phyloP scores from a whole-genome alignment of 1,140 invertebrate species.

The Arion vulgaris region DNA sequence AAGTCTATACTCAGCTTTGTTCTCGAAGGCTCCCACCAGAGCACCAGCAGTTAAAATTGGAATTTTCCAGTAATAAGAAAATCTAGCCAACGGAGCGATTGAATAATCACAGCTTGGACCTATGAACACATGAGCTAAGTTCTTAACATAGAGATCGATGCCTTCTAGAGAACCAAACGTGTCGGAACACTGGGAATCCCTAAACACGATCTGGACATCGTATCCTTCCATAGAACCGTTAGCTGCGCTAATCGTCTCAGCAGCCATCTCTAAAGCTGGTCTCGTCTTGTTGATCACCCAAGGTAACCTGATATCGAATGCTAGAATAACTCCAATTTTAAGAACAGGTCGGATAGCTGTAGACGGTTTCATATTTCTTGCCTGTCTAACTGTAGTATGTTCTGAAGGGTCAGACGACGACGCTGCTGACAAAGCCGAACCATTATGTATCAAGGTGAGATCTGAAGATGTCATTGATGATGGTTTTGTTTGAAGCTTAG shows the following conservation, averaged over 20 bases:
- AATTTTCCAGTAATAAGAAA: constrained; percentile 87
- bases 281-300: constrained; percentile 51
- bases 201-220: constrained; percentile 45
- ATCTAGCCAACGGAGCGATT: constrained; percentile 89
- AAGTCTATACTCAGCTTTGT: constrained; percentile 55
- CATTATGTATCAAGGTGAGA: no score
- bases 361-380: no score
- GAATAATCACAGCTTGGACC: constrained; percentile 94
- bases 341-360: constrained; percentile 34
- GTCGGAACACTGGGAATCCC: constrained; percentile 63
- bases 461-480: no score
- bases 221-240: constrained; percentile 44
- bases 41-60: constrained; percentile 90
- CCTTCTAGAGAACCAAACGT: constrained; percentile 58
- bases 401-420: no score
- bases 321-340: constrained; percentile 52
- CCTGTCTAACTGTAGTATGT: no score
- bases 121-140: constrained; percentile 83
- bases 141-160: constrained; percentile 62
- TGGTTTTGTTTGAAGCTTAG: no score
- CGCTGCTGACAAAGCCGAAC: no score
- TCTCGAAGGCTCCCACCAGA: constrained; percentile 83
- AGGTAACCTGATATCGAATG: constrained; percentile 32
- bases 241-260: constrained; percentile 42
- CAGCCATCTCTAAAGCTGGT: constrained; percentile 61